Evolutionary conservation across 1,140 invertebrate species (phyloP).

Genomic region (Ips nitidus): DNA sequence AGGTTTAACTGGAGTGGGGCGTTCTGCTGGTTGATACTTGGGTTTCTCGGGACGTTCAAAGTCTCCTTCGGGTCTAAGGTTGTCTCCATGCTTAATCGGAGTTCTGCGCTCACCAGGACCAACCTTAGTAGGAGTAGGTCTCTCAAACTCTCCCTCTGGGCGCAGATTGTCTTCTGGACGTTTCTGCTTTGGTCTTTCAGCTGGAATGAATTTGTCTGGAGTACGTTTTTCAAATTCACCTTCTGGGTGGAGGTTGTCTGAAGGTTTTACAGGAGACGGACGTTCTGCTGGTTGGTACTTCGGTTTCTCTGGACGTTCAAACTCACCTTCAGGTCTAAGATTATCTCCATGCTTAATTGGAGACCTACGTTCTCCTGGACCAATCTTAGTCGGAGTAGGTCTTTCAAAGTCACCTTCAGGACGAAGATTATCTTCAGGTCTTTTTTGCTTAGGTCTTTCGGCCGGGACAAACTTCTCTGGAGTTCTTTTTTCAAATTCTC

Average conservation of each 20-base stretch:
- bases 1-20: slow-evolving; percentile 53
- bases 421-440: slow-evolving; percentile 57
- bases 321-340: slow-evolving; percentile 58
- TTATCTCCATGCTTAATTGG: slow-evolving; percentile 58
- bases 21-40: slow-evolving; percentile 52
- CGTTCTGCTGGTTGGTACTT: slow-evolving; percentile 56
- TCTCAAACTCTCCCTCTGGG: slow-evolving; percentile 57
- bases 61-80: slow-evolving; percentile 54
- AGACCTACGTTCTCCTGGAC: slow-evolving; percentile 59
- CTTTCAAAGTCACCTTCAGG: slow-evolving; percentile 60
- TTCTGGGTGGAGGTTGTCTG: slow-evolving; percentile 63
- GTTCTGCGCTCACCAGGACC: slow-evolving; percentile 61
- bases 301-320: slow-evolving; percentile 54
- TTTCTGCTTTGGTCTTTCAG: slow-evolving; percentile 55
- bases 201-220: slow-evolving; percentile 49
- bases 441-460: slow-evolving; percentile 60
- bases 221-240: slow-evolving; percentile 54
- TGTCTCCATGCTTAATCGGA: slow-evolving; percentile 56
- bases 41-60: slow-evolving; percentile 51
- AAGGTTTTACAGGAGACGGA: slow-evolving; percentile 54
- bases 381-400: slow-evolving; percentile 49
- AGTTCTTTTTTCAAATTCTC: slow-evolving; percentile 55
- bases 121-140: slow-evolving; percentile 50
- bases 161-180: slow-evolving; percentile 62
- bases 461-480: slow-evolving; percentile 52